Percentiles rank a stretch among this genome's conserved stretches.
phyloP scores from a whole-genome alignment of 2,113 vertebrate genomes.

The Petromus typicus region DNA sequence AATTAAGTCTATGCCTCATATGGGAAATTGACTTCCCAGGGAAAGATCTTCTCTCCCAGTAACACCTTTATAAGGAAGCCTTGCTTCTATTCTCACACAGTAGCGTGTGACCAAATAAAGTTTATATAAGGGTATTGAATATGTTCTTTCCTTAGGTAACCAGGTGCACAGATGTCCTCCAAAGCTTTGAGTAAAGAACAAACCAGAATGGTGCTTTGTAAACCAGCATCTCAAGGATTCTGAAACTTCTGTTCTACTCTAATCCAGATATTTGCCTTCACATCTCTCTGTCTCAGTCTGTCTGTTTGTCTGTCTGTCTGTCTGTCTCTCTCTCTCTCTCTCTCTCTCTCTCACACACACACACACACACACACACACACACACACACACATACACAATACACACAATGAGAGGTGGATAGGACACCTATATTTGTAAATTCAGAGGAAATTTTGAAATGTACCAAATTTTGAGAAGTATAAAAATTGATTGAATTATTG shows the following conservation, averaged over 20 bases:
- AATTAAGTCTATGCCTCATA: not conserved
- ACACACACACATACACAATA: no score
- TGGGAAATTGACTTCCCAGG: not conserved
- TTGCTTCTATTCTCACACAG: not conserved
- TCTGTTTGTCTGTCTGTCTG: no score
- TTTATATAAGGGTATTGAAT: not conserved
- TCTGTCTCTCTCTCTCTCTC: no score
- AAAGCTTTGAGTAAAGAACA: not conserved
- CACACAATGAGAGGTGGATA: not conserved
- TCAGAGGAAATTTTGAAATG: not conserved
- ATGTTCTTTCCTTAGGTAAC: not conserved
- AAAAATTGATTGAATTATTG: not conserved
- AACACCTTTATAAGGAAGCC: not conserved
- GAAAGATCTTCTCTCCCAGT: not conserved
- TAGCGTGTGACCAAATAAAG: no score
- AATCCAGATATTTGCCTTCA: not conserved
- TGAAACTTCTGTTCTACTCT: not conserved
- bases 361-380: no score
- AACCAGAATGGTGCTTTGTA: not conserved
- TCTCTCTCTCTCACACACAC: no score
- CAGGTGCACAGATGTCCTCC: accelerated
- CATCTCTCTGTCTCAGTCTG: no score
- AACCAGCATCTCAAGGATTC: not conserved
- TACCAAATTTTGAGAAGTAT: not conserved
- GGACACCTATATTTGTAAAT: not conserved